Evolutionary conservation across 2,888 invertebrate species (phyloP), one percentile per base, ranked within the genome.

Genomic region (Sarcophaga variegata): DNA sequence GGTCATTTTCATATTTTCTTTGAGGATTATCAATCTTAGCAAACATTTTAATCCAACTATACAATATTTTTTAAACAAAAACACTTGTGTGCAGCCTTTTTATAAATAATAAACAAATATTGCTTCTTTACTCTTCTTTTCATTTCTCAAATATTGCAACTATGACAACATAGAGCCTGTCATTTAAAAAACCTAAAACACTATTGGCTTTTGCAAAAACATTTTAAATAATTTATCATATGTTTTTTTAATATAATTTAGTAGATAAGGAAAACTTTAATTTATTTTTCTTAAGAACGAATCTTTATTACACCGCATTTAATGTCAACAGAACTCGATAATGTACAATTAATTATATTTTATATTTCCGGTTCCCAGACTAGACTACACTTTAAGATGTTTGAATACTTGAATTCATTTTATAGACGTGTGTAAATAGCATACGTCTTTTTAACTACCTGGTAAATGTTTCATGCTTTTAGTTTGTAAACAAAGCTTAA

Each of bases 281-380:
- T 54, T 14, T 17, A 54, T 54, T 54, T 14, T 3, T 17, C 14
- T 54, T 54, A 54, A 54, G 54, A 54, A 54, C 17, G 54, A 54
- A 14, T 37, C 8, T 54, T 14, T 54, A 54, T 54, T 54, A 54
- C 54, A 54, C 4, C 17, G 54, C 54, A 17, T 54, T 54, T 17
- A 54, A 14, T 54, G 17, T 14, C 54, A 54, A 14, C 54, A 54
- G 54, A 14, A 54, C 17, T 14, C 17, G 12, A 54, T 54, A 54
- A 54, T 4, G 54, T 37, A 37, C 37, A 37, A 37, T 37, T 37
- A 37, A 37, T 37, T 37, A 37, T 2, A 37, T 2, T 37, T 37
- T 37, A 25, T 54, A 75, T 75, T 81, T 81, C 81, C 81, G 81
- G 62, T 63, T 75, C 62, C 70, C 75, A 81, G 60, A 17, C 14